These are phyloP conservation scores for Athrips mouffetella DNA, from an alignment of 2,888 invertebrate species.

Conservation along the genomic window DNA sequence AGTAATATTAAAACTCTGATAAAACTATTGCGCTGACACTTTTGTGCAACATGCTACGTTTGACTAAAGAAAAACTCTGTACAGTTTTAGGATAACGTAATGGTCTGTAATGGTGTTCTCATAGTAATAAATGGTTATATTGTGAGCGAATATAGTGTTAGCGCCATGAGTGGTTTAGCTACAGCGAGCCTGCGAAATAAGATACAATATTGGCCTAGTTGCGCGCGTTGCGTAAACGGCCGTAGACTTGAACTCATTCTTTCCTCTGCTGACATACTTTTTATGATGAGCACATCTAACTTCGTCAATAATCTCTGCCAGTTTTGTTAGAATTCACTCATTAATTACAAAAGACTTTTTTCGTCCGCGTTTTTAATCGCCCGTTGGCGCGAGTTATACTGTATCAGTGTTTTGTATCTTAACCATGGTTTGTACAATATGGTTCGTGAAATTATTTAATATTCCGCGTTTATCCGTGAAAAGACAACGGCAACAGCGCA, in stretches of 20 bases:
- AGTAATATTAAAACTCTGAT: too few species aligned
- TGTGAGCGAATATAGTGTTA: constrained; percentile 5
- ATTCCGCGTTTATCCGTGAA: constrained; percentile 35
- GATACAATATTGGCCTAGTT: constrained; percentile 65
- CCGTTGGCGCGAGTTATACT: neutral
- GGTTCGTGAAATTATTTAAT: constrained; percentile 29
- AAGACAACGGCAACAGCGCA: constrained; percentile 28
- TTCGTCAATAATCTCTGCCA: too few species aligned
- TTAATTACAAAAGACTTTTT: too few species aligned
- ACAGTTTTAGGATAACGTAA: too few species aligned
- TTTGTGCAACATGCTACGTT: too few species aligned
- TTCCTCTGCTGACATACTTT: constrained; percentile 48
- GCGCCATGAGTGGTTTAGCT: constrained; percentile 9
- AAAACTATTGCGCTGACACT: too few species aligned
- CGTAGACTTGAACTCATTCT: constrained; percentile 72
- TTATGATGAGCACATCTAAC: constrained; percentile 22
- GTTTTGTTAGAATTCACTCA: neutral
- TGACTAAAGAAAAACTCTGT: too few species aligned
- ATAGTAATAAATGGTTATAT: constrained; percentile 6
- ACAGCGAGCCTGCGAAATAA: constrained; percentile 29
- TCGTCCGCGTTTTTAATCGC: too few species aligned
- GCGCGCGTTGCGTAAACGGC: constrained; percentile 66
- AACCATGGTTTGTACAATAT: neutral
- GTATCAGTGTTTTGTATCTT: neutral
- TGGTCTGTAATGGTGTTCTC: constrained; percentile 7